Percentiles rank a stretch among this genome's conserved stretches.
phyloP scores from a whole-genome alignment of 2,113 vertebrate species.

The Cathartes aura region DNA sequence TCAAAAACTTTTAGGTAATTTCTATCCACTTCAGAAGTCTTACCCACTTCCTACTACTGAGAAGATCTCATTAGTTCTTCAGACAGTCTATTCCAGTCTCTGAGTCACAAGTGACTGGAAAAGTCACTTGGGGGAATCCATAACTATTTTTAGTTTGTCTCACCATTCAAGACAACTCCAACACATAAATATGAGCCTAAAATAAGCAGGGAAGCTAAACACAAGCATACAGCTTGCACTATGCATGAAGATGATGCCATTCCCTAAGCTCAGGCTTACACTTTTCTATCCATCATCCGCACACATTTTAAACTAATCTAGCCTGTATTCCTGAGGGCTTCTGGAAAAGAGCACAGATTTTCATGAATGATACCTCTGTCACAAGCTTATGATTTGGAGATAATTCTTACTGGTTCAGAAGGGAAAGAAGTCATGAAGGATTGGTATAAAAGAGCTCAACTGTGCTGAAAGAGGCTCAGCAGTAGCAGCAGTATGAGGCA shows the following conservation, averaged over 20 bases:
- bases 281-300: background rate
- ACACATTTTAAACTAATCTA: slow-evolving; percentile 18
- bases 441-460: slow-evolving; percentile 24
- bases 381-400: background rate
- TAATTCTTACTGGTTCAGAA: slow-evolving; percentile 8
- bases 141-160: background rate
- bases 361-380: slow-evolving; percentile 31
- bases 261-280: background rate
- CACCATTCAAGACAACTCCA: background rate
- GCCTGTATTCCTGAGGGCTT: background rate
- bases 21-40: background rate
- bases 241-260: background rate
- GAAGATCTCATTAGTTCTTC: background rate
- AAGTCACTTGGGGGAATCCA: background rate
- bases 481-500: slow-evolving; percentile 39
- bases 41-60: background rate
- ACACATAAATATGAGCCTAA: background rate
- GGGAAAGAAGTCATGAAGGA: slow-evolving; percentile 11
- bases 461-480: slow-evolving; percentile 40
- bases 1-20: background rate
- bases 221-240: background rate
- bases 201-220: background rate
- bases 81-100: slow-evolving; percentile 1
- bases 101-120: slow-evolving; percentile 17
- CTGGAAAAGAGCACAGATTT: background rate